Conservation (phyloP, 2,113 vertebrate genomes). For the Chloropsis cyanopogon region DNA sequence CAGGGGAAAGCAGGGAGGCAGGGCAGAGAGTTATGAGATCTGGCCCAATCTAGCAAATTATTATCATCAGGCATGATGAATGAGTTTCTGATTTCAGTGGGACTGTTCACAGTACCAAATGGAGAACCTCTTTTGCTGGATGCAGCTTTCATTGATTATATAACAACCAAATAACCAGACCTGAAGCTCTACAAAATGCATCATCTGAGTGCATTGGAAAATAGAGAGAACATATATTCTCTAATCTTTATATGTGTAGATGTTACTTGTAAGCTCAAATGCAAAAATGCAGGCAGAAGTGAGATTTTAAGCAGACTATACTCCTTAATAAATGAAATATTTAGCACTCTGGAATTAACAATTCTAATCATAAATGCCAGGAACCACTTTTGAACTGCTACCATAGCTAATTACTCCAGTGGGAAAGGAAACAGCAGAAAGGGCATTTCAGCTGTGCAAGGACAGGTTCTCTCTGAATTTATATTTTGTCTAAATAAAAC, state of each 20-base stretch:
- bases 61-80: not conserved
- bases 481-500: conserved; percentile 31
- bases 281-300: not conserved
- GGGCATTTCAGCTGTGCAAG: conserved; percentile 25
- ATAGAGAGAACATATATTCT: not conserved
- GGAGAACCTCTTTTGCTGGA: not conserved
- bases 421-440: conserved; percentile 26
- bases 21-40: not conserved
- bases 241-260: not conserved
- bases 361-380: conserved; percentile 54
- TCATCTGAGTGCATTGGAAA: not conserved
- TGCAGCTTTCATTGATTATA: not conserved
- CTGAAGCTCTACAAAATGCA: not conserved
- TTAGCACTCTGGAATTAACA: conserved; percentile 39
- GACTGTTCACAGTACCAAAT: not conserved
- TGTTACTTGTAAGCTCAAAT: not conserved
- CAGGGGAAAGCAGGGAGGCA: not conserved
- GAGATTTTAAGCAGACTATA: not conserved
- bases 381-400: conserved; percentile 40
- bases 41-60: not conserved
- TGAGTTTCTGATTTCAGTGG: not conserved
- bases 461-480: conserved; percentile 32
- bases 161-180: not conserved
- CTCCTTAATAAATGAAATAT: not conserved
- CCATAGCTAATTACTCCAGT: conserved; percentile 47